Conservation (phyloP, 2,888 invertebrate genomes). For the Andrena minutula region DNA sequence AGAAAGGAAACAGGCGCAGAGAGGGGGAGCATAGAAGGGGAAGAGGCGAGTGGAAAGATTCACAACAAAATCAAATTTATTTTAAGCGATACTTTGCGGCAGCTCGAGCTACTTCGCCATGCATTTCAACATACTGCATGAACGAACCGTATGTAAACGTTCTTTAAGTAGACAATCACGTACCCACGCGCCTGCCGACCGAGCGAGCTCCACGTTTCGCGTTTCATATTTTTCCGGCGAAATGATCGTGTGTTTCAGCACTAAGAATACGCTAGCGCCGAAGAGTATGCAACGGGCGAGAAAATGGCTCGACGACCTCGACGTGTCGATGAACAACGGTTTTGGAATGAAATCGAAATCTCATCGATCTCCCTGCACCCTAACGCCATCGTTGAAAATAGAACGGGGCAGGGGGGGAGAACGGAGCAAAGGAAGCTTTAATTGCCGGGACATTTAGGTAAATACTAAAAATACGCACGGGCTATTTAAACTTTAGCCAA, state of each 20-base stretch:
- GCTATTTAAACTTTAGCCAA: neutral
- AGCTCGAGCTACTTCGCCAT: slow-evolving; percentile 60
- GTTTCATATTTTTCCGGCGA: neutral
- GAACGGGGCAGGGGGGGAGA: neutral
- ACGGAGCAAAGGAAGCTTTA: slow-evolving; percentile 1
- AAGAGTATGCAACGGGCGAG: neutral
- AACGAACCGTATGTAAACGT: slow-evolving; percentile 35
- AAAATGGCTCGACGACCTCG: neutral
- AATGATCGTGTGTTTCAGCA: neutral
- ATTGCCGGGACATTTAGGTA: neutral
- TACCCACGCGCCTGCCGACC: slow-evolving; percentile 2
- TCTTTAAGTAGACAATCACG: slow-evolving; percentile 28
- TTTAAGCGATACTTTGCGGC: slow-evolving; percentile 63
- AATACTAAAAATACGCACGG: neutral
- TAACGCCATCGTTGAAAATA: neutral
- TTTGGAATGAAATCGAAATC: neutral
- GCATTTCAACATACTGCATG: slow-evolving; percentile 44
- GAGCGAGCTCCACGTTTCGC: neutral
- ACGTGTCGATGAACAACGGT: neutral
- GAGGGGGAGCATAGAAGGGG: neutral
- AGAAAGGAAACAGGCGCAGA: too few relatives aligned
- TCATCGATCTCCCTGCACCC: neutral
- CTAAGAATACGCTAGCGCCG: neutral
- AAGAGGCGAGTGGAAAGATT: slow-evolving; percentile 34
- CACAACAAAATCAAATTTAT: slow-evolving; percentile 49